A percentile compares a stretch with the other conserved stretches of the same genome.
Conservation (phyloP, 2,113 vertebrate species). For the Regulus satrapa region DNA sequence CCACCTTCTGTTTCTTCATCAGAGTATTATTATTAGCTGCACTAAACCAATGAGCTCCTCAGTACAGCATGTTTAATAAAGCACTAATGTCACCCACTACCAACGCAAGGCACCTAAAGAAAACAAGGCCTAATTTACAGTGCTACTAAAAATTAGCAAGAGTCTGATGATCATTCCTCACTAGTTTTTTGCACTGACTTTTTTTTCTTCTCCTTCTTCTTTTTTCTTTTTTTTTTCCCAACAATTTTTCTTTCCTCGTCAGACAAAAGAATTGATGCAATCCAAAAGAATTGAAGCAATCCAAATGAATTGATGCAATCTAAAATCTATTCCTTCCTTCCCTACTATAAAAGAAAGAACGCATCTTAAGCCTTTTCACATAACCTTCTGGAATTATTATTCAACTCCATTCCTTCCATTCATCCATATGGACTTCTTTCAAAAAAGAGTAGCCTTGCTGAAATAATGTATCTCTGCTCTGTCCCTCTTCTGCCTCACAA, state of each 20-base stretch:
- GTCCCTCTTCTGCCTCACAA: background rate
- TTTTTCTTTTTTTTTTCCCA: accelerated
- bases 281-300: background rate
- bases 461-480: background rate
- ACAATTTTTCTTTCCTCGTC: background rate
- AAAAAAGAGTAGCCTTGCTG: background rate
- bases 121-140: slow-evolving; percentile 26
- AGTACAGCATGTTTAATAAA: background rate
- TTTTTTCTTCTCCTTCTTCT: too few species aligned
- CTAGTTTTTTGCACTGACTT: background rate
- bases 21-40: slow-evolving; percentile 46
- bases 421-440: background rate
- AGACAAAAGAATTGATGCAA: background rate
- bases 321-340: background rate
- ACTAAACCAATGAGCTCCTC: background rate
- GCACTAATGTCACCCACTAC: slow-evolving; percentile 8
- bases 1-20: slow-evolving; percentile 50
- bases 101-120: background rate
- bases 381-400: background rate
- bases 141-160: background rate
- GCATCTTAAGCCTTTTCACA: background rate
- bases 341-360: background rate
- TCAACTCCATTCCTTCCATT: background rate
- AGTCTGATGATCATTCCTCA: background rate
- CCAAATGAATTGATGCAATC: background rate